Conservation (phyloP, 2,113 vertebrate species). For the Pagrus major region DNA sequence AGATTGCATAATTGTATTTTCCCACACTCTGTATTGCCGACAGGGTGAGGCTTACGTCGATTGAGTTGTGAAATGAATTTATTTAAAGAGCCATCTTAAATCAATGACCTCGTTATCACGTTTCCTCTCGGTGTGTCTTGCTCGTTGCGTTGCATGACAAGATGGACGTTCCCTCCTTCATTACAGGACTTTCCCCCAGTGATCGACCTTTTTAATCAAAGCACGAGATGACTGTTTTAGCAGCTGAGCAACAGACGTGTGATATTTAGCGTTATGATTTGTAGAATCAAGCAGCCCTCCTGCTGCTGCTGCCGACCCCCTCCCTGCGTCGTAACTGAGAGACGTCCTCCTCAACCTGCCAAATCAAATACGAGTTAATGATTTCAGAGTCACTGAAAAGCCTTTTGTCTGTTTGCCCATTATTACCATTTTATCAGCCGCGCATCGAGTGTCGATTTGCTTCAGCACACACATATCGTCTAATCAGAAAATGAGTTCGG, state of each 20-base stretch:
- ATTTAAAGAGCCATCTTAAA: neutral
- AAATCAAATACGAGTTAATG: slow-evolving; percentile 26
- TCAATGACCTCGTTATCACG: neutral
- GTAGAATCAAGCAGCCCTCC: neutral
- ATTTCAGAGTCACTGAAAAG: slow-evolving; percentile 28
- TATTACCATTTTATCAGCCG: slow-evolving; percentile 25
- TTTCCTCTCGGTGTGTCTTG: neutral
- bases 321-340: slow-evolving; percentile 14
- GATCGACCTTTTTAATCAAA: slow-evolving; percentile 20
- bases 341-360: neutral
- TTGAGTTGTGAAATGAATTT: neutral
- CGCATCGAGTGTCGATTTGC: slow-evolving; percentile 15
- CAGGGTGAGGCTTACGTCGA: neutral
- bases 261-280: slow-evolving; percentile 16
- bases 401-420: slow-evolving; percentile 35
- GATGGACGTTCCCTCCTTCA: neutral
- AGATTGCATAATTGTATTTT: neutral
- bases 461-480: slow-evolving; percentile 15
- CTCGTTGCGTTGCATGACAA: no score
- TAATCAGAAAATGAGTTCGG: slow-evolving; percentile 29
- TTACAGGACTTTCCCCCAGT: neutral
- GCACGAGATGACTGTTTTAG: neutral
- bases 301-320: neutral
- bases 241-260: slow-evolving; percentile 9
- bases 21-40: neutral